Evolutionary conservation across 1,140 invertebrate species (phyloP).

Genomic region (Rhopalosiphum padi): DNA sequence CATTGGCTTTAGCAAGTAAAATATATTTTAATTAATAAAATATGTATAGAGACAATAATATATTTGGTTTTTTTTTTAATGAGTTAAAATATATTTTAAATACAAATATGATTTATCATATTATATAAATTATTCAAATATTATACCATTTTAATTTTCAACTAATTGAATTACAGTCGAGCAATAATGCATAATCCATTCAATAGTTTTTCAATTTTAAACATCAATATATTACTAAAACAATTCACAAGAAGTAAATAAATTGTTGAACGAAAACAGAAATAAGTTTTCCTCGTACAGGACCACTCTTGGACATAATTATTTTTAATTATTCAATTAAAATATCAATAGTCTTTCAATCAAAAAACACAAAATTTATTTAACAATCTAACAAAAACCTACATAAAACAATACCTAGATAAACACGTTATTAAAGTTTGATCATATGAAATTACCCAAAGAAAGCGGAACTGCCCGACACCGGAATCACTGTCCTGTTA

Average conservation of each 20-base stretch:
- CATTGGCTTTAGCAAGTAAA: background rate
- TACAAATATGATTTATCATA: background rate
- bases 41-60: background rate
- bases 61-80: background rate
- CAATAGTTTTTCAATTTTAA: background rate
- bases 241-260: background rate
- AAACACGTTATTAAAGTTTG: background rate
- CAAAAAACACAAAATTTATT: background rate
- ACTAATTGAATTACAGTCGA: no score
- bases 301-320: no score
- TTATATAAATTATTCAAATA: no score
- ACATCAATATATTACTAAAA: background rate
- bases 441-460: no score
- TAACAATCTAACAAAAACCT: background rate
- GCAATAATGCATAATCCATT: no score
- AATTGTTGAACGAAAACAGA: background rate
- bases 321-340: background rate
- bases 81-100: background rate
- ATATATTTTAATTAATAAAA: background rate
- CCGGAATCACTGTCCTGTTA: background rate
- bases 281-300: background rate
- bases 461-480: no score
- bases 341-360: background rate
- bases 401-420: background rate
- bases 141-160: no score